Percentiles rank a stretch among this genome's conserved stretches.
Conservation (phyloP, 2,797 vertebrate genomes). For the Spondyliosoma cantharus region DNA sequence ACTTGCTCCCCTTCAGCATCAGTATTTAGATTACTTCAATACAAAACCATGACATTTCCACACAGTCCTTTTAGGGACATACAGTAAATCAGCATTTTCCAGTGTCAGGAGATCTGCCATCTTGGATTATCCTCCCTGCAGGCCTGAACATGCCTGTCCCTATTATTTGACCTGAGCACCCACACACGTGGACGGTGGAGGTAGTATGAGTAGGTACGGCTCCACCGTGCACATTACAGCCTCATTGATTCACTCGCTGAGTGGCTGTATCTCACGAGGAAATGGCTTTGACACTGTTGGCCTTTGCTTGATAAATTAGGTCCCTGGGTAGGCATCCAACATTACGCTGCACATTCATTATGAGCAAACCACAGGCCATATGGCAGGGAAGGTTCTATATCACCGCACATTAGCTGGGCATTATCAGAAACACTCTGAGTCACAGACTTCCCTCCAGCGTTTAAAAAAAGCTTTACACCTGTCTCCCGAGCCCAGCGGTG, state of each 20-base stretch:
- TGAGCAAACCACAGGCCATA: slow-evolving; percentile 58
- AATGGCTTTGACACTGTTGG: slow-evolving; percentile 74
- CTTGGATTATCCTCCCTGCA: slow-evolving; percentile 53
- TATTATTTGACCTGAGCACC: slow-evolving; percentile 54
- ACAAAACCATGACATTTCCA: slow-evolving; percentile 56
- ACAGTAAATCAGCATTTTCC: slow-evolving; percentile 57
- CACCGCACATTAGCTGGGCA: slow-evolving; percentile 38
- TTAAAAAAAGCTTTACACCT: neutral
- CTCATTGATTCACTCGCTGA: slow-evolving; percentile 63
- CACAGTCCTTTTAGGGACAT: slow-evolving; percentile 47
- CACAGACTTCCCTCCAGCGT: slow-evolving; percentile 1
- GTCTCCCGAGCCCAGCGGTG: neutral
- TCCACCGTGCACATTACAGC: slow-evolving; percentile 52
- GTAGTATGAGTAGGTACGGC: slow-evolving; percentile 44
- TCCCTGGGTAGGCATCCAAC: slow-evolving; percentile 67
- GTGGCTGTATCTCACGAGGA: slow-evolving; percentile 66
- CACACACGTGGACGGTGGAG: slow-evolving; percentile 15
- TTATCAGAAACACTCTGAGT: slow-evolving; percentile 31
- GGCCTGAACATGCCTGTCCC: slow-evolving; percentile 31
- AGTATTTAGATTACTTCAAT: slow-evolving; percentile 29
- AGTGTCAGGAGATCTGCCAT: slow-evolving; percentile 44
- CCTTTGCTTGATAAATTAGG: slow-evolving; percentile 80
- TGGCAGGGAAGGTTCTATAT: slow-evolving; percentile 35
- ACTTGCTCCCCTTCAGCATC: slow-evolving; percentile 16
- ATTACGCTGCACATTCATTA: slow-evolving; percentile 73